Percentiles rank a stretch among this genome's conserved stretches.
Conservation (phyloP, 2,113 vertebrate genomes). For the Brachyhypopomus gauderio region DNA sequence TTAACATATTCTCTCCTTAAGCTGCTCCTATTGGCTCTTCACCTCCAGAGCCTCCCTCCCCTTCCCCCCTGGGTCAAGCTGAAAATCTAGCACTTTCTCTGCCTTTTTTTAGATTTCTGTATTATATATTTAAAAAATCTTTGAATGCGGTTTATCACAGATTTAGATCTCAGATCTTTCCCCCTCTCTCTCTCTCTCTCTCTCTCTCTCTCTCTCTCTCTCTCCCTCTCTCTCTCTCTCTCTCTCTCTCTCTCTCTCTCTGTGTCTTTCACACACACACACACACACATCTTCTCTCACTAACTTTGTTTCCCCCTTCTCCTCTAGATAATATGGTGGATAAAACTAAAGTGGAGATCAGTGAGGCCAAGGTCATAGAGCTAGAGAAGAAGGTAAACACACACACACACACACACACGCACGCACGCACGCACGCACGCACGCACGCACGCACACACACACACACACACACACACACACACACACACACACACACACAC, state of each 20-base stretch:
- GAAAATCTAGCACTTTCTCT: neutral
- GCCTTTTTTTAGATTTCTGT: constrained; percentile 13
- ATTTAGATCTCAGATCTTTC: neutral
- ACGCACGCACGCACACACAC: no score
- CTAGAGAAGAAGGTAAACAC: constrained; percentile 81
- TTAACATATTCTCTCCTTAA: constrained; percentile 31
- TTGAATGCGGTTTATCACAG: neutral
- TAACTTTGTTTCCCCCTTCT: constrained; percentile 5
- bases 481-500: constrained; percentile 29
- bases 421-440: no score
- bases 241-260: no score
- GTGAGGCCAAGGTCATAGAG: constrained; percentile 81
- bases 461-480: no score
- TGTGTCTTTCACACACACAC: no score
- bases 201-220: no score
- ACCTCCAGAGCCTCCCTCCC: neutral
- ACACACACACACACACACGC: no score
- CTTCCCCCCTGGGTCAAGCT: constrained; percentile 7
- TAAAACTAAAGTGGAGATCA: constrained; percentile 85
- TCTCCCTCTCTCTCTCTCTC: no score
- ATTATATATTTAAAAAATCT: neutral
- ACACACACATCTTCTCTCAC: neutral
- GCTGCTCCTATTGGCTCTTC: constrained; percentile 3
- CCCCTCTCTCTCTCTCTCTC: no score
- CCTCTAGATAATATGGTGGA: constrained; percentile 84